Base-by-base conservation (phyloP, 2,797 vertebrate species). In the Pseudomugil tenellus region DNA sequence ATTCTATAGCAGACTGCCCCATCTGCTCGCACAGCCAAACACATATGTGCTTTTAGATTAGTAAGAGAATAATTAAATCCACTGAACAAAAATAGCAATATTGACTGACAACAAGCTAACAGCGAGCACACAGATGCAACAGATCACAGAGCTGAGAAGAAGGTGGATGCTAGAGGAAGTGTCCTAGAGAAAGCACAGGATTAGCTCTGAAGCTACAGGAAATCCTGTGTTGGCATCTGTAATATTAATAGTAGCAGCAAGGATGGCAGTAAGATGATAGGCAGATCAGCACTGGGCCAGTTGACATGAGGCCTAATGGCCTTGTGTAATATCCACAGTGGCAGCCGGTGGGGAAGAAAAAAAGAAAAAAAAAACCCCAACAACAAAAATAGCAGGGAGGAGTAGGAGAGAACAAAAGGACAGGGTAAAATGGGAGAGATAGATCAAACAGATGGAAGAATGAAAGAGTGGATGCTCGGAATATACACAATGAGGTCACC, bases 211-310 rank as follows among this genome's bases (percentile, higher is more conserved):
- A 76, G 79, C 75, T 83, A 73, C 79, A 86, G 83, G 89, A 91
- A 91, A 90, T 89, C 80, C 87, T 77, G 67, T 52, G 25, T 2
- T 67, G 72, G 65, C 52, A 86, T 87, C 57, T 60, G 67, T 29
- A 80, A 76, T 86, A 90, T 89, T 86, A 89, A 90, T 89, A 91
- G 86, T 74, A 79, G 8, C 54, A 70, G 74, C 56, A 66, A 70
- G 71, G 64, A 74, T 60, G 67, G 75, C 63, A 1, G 78, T 73
- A 84, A 85, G 81, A 89, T 80, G 82, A 91, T 74, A 54, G 82
- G 80, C 81, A 68, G 81, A 23, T 77, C 72, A 79, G 69, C 23
- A 12, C 58, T 12, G 17, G 63, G 67, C 55, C 66, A 69, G 62
- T 25, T 86, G 81, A 89, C 85, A 73, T 35, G 56, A 59, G 35